Base-by-base conservation (phyloP, 2,113 vertebrate species). In the Nesoenas mayeri region DNA sequence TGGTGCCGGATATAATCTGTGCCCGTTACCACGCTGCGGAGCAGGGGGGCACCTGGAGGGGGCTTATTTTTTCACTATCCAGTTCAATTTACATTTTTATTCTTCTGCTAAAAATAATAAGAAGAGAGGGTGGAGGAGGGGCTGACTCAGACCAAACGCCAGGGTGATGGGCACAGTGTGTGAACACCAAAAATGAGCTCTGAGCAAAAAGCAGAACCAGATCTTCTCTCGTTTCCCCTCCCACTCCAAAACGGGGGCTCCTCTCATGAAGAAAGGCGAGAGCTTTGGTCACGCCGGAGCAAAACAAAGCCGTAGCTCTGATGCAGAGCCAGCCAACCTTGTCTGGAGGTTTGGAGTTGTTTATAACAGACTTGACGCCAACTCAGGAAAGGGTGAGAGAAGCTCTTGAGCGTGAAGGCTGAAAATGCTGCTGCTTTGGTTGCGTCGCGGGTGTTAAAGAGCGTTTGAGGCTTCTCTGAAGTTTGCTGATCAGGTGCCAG, bases 61-160 rank as follows among this genome's bases (percentile, higher is more conserved):
- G 78, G 42, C 47, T 93, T 29, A 18, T 53, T 71, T 81, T 54
- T 67, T 11, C 48, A 71, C 51, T 93, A 85, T 85, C 89, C 85
- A 85, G 38, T 81, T 77, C 20, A 22, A 97, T 97, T 96, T 97
- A 85, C 95, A 92, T 97, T 97, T 96, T 89, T 67, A 95, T 92
- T 97, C 95, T 96, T 95, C 53, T 81, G 40, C 81, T 91, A 32
- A 40, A 83, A 85, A 91, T 53, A 82, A 93, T 74, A 28, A 38
- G n/a, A 42, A 50, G 79, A 40, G 66, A 85, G 70, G 61, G 66
- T 0, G 21, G 74, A 56, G 79, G 51, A 78, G 79, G 79, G 54
- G 67, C 72, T 79, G 77, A 13, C 69, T 22, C 53, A 61, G 79
- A 73, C 44, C 79, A 64, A 91, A 70, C 36, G 89, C 78, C 85